phyloP scores from a whole-genome alignment of 2,113 vertebrate species.

The Alouatta palliata region DNA sequence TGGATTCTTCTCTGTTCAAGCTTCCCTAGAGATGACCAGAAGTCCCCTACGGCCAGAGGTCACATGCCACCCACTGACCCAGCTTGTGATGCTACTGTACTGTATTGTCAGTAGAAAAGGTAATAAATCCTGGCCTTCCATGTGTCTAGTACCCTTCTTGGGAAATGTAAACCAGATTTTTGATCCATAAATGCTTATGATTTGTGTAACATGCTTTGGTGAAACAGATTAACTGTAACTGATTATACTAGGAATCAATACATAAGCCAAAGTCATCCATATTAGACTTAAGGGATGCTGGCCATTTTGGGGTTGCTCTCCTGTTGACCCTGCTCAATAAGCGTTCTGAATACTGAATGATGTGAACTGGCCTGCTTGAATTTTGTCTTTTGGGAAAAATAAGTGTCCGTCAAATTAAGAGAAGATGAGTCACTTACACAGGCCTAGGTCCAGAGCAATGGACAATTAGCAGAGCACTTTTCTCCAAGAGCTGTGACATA shows the following conservation, averaged over 20 bases:
- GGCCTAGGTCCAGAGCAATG: neutral
- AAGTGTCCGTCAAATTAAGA: neutral
- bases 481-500: neutral
- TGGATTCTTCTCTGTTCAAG: conserved; percentile 11
- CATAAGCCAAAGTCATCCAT: neutral
- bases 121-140: neutral
- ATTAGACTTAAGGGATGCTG: neutral
- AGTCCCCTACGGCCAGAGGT: neutral
- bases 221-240: neutral
- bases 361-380: neutral
- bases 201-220: neutral
- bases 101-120: neutral
- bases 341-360: neutral
- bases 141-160: neutral
- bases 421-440: neutral
- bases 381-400: neutral
- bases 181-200: neutral
- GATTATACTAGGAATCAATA: neutral
- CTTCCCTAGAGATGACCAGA: neutral
- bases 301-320: neutral
- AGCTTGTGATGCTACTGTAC: neutral
- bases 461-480: neutral
- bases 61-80: neutral
- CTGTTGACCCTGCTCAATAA: neutral
- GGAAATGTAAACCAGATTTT: neutral